phyloP scores from a whole-genome alignment of 64 coral and sea anemone species.

The Montipora efflorescens region DNA sequence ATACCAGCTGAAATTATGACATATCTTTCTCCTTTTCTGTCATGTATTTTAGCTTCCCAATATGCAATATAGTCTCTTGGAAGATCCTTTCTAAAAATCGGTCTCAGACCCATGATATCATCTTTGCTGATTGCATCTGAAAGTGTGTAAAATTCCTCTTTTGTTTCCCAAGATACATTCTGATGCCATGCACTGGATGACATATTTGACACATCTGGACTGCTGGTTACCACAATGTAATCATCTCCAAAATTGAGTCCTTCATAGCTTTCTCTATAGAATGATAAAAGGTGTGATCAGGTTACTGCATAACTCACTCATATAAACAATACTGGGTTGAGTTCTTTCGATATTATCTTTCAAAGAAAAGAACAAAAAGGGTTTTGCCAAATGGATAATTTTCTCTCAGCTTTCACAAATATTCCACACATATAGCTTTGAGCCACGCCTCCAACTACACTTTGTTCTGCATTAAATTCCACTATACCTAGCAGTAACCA shows the following conservation, averaged over 20 bases:
- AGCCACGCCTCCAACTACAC: too few species aligned
- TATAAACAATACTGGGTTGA: too few species aligned
- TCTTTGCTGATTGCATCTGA: conserved; percentile 69
- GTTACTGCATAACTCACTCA: too few species aligned
- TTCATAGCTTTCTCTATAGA: not conserved
- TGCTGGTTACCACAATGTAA: not conserved
- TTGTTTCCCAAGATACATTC: conserved; percentile 78
- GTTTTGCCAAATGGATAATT: too few species aligned
- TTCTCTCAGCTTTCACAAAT: too few species aligned
- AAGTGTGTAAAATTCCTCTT: conserved; percentile 81
- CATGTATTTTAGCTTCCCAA: conserved; percentile 83
- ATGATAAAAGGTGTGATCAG: not conserved
- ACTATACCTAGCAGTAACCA: too few species aligned
- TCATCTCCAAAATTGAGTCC: conserved; percentile 12
- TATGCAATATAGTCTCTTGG: conserved; percentile 82
- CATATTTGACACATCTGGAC: conserved; percentile 34
- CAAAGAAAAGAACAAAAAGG: too few species aligned
- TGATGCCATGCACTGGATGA: conserved; percentile 47
- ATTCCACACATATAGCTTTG: too few species aligned
- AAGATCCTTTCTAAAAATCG: conserved; percentile 89
- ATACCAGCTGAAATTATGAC: conserved; percentile 94
- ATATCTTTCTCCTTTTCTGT: conserved; percentile 82
- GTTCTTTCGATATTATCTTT: too few species aligned
- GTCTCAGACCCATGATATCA: conserved; percentile 78
- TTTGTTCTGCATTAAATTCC: too few species aligned